Evolutionary conservation across 2,797 vertebrate species (phyloP).

Genomic region (Hipposideros larvatus): DNA sequence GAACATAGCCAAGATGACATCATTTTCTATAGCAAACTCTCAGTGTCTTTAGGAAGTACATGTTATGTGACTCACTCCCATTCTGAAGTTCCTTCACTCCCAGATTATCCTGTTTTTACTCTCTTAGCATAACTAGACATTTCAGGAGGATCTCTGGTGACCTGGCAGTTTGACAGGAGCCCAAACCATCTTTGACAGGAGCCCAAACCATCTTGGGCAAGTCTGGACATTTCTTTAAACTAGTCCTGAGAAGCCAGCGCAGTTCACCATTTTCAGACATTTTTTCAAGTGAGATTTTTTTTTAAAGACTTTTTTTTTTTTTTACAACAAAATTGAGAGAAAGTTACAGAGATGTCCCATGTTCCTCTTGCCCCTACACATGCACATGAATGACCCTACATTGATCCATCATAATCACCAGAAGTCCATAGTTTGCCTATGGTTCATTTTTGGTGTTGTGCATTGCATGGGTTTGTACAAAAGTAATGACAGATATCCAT

Average conservation of each 20-base stretch:
- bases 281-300: not conserved
- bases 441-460: not conserved
- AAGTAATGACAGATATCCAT: not conserved
- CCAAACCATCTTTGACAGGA: not conserved
- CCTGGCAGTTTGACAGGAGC: not conserved
- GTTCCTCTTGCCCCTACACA: too few species aligned
- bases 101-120: not conserved
- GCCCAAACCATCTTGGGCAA: not conserved
- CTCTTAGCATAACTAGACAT: not conserved
- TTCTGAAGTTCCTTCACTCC: not conserved
- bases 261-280: not conserved
- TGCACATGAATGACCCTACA: not conserved
- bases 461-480: not conserved
- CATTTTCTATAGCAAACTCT: not conserved
- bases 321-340: not conserved
- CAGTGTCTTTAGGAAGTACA: not conserved
- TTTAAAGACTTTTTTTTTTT: not conserved
- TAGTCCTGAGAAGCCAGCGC: not conserved
- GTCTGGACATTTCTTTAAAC: not conserved
- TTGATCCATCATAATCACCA: not conserved
- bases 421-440: not conserved
- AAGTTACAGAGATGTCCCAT: too few species aligned
- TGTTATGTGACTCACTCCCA: slow-evolving; percentile 31
- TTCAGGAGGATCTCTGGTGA: not conserved
- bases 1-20: not conserved